Conservation (phyloP, 2,797 vertebrate species). For the Acanthiza pusilla region DNA sequence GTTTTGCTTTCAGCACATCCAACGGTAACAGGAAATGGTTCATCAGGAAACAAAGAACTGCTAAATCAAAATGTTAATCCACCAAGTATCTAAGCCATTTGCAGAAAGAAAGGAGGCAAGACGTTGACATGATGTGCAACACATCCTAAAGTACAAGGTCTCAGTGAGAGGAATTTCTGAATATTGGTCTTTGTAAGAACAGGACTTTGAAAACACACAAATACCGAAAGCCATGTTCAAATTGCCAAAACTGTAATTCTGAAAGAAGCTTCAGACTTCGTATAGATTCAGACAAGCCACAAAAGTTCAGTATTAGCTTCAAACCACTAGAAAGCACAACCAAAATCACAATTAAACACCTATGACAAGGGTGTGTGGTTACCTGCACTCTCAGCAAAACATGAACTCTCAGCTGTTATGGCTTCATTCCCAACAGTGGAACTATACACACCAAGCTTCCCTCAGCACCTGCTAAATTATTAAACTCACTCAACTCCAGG, state of each 20-base stretch:
- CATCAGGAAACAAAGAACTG: background rate
- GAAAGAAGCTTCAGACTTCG: background rate
- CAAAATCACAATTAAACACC: background rate
- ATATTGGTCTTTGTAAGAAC: background rate
- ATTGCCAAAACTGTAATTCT: background rate
- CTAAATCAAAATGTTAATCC: background rate
- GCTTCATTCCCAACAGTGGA: background rate
- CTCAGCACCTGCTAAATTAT: background rate
- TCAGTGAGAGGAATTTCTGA: background rate
- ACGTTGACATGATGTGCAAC: background rate
- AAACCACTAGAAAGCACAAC: background rate
- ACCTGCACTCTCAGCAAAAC: background rate
- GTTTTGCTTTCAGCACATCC: background rate
- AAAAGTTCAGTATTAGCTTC: background rate
- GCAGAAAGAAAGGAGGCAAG: background rate
- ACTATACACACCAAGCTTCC: fast-evolving
- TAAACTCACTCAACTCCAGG: background rate
- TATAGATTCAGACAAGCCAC: background rate
- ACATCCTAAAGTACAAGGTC: background rate
- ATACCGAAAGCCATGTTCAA: background rate
- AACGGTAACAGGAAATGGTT: fast-evolving
- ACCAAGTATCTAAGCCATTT: background rate
- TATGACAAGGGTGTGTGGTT: background rate
- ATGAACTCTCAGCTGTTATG: background rate
- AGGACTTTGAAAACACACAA: background rate